Conservation (phyloP, 1,140 invertebrate genomes). For the Diuraphis noxia region DNA sequence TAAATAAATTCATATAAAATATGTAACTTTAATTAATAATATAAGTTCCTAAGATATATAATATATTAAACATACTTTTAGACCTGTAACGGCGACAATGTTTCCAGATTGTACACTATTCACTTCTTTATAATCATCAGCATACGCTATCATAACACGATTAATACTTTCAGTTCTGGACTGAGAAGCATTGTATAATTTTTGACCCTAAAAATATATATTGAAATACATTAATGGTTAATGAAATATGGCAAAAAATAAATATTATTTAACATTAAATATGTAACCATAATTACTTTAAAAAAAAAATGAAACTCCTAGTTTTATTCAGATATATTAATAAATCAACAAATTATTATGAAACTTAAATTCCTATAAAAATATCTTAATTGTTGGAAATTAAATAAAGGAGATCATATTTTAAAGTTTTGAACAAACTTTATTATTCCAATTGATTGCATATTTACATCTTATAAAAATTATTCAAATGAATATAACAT, state of each 20-base stretch:
- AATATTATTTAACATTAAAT: neutral
- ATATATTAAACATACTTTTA: slow-evolving; percentile 67
- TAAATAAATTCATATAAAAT: slow-evolving; percentile 6
- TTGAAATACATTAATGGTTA: neutral
- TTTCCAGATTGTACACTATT: slow-evolving; percentile 73
- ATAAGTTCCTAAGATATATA: neutral
- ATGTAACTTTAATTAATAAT: neutral
- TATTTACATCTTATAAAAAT: too few relatives aligned
- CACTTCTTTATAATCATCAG: slow-evolving; percentile 83
- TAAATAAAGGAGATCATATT: too few relatives aligned
- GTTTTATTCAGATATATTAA: too few relatives aligned
- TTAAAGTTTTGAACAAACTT: too few relatives aligned
- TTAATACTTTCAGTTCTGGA: slow-evolving; percentile 68
- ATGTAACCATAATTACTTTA: too few relatives aligned
- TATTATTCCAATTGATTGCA: too few relatives aligned
- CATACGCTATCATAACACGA: slow-evolving; percentile 76
- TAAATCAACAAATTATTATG: too few relatives aligned
- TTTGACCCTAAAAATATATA: slow-evolving; percentile 63
- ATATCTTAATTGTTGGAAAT: too few relatives aligned
- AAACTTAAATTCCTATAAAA: too few relatives aligned
- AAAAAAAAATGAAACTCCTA: too few relatives aligned
- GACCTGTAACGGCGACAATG: slow-evolving; percentile 85
- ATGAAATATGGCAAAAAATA: neutral
- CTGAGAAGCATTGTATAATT: slow-evolving; percentile 76
- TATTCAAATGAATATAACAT: too few relatives aligned